These are phyloP conservation scores for Hoplodrina ambigua DNA, from an alignment of 2,888 invertebrate species.

Conservation along the genomic window DNA sequence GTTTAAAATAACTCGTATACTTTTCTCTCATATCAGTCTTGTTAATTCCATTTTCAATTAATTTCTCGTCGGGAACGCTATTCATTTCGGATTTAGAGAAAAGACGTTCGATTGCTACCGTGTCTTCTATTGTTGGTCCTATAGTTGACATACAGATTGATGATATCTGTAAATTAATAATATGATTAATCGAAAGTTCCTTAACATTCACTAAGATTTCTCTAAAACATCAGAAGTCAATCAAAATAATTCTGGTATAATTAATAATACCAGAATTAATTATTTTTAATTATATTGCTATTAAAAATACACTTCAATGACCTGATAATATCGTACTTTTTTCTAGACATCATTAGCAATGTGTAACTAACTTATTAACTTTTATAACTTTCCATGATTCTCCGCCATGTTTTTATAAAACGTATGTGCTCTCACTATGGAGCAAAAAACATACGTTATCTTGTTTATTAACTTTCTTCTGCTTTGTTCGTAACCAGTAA, in stretches of 20 bases:
- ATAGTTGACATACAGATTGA: constrained; percentile 42
- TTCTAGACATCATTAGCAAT: constrained; percentile 47
- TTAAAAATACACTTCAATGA: constrained; percentile 32
- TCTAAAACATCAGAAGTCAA: constrained; percentile 34
- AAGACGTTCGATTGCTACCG: constrained; percentile 31
- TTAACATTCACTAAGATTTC: constrained; percentile 23
- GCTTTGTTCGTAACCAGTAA: constrained; percentile 53
- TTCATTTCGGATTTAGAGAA: constrained; percentile 43
- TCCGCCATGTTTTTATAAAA: constrained; percentile 40
- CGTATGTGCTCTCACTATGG: constrained; percentile 51
- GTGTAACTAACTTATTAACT: constrained; percentile 45
- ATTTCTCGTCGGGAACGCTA: constrained; percentile 34
- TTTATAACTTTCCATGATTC: constrained; percentile 55
- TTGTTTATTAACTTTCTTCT: constrained; percentile 56
- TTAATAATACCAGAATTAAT: constrained; percentile 23
- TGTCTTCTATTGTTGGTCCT: constrained; percentile 32
- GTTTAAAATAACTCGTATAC: constrained; percentile 56
- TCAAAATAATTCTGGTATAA: constrained; percentile 16
- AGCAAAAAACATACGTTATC: constrained; percentile 48
- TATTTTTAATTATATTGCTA: constrained; percentile 28
- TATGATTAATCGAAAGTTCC: constrained; percentile 37
- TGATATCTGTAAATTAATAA: constrained; percentile 28
- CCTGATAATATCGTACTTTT: constrained; percentile 38
- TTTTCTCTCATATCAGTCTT: constrained; percentile 35
- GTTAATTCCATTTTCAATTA: constrained; percentile 51